Evolutionary conservation across 1,140 invertebrate genomes (phyloP), one percentile per base, ranked within the genome.

Genomic region (Eufriesea mexicana): DNA sequence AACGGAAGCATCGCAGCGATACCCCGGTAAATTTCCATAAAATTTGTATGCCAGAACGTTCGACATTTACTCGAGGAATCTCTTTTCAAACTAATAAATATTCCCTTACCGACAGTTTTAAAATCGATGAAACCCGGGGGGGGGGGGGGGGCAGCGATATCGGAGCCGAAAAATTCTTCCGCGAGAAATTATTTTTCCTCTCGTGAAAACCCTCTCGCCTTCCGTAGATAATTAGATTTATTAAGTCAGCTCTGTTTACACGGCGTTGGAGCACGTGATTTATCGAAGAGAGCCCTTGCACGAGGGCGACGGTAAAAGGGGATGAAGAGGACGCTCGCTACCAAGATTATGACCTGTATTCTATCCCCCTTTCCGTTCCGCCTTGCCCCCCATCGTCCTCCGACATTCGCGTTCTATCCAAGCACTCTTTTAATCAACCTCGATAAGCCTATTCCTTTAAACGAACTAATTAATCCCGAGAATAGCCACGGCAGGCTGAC

Each of bases 161-260:
- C 73, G 70, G 54, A 64, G n/a, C 54, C 77, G 73, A 87, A 87
- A 88, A 79, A 84, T 77, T 68, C 66, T 67, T 45, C 71, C 42
- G 42, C 79, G 84, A 86, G 87, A 90, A 90, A 89, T 90, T 90
- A 76, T 87, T 90, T 89, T 86, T 88, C 25, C 84, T 42, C 55
- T 28, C 55, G 12, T 18, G 64, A 57, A 18, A n/a, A 28, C 49
- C 18, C 77, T 25, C 28, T 57, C 49, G 61, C 64, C 72, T 68
- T 55, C 87, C 68, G 57, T 71, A 57, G 79, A 84, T 90, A 91
- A 91, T 91, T 91, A 91, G 89, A 91, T 91, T 91, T 91, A 91
- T 91, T 90, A 91, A 91, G 87, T 91, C 79, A 59, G 73, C 68
- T 79, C 72, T 91, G 89, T 91, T 91, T 91, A 91, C 90, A 90